A percentile compares a stretch with the other conserved stretches of the same genome.
Evolutionary conservation across 2,113 vertebrate genomes (phyloP).

Genomic region (Ciconia stormi): DNA sequence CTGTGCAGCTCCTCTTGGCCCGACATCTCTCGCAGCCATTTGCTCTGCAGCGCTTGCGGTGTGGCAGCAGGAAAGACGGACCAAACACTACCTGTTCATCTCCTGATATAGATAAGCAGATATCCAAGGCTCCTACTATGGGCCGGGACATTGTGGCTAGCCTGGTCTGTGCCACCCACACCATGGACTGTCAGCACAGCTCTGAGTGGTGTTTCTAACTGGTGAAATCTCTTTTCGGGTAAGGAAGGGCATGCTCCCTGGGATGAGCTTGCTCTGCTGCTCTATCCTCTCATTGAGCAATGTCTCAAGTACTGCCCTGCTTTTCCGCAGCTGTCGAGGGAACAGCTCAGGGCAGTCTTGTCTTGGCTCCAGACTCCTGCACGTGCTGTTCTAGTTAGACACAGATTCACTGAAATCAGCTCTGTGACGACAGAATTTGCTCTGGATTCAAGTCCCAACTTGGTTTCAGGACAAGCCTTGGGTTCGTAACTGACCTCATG

Average conservation of each 20-base stretch:
- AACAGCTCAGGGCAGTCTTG: not conserved
- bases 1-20: not conserved
- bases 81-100: not conserved
- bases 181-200: not conserved
- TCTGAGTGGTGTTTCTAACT: not conserved
- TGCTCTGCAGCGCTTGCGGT: not conserved
- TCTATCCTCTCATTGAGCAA: not conserved
- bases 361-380: not conserved
- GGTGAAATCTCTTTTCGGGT: not conserved
- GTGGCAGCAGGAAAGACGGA: not conserved
- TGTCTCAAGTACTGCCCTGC: not conserved
- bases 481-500: not conserved
- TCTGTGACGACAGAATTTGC: not conserved
- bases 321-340: not conserved
- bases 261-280: not conserved
- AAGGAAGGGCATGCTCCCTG: not conserved
- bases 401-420: not conserved
- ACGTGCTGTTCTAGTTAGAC: not conserved
- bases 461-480: not conserved
- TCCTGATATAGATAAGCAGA: not conserved
- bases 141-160: not conserved
- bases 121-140: not conserved
- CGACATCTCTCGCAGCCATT: accelerated
- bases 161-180: no score
- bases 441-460: not conserved